Conservation (phyloP, 2,113 vertebrate species). For the Toxotes jaculatrix region DNA sequence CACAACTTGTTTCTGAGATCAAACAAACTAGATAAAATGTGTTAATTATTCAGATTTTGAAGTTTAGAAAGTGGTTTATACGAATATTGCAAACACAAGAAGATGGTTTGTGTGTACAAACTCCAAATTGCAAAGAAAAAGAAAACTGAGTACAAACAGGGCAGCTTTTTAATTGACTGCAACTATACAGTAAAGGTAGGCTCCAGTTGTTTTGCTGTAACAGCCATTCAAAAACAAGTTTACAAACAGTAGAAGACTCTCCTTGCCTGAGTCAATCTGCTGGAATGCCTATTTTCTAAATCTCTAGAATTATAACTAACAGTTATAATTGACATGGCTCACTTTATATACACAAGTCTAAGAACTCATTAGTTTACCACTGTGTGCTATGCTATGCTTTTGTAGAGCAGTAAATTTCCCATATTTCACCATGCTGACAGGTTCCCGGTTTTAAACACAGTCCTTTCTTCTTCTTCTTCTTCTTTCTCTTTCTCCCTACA, state of each 20-base stretch:
- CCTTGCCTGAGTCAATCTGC: background rate
- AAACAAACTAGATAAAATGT: too few relatives aligned
- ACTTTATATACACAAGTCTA: background rate
- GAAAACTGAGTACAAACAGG: background rate
- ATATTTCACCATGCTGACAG: constrained; percentile 7
- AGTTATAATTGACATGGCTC: too few relatives aligned
- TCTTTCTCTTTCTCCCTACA: background rate
- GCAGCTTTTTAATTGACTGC: background rate
- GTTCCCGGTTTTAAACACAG: background rate
- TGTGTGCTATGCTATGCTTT: background rate
- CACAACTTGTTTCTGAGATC: too few relatives aligned
- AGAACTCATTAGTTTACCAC: constrained; percentile 10
- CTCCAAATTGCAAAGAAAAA: background rate
- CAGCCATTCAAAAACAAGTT: background rate
- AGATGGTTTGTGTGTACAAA: background rate
- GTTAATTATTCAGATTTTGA: too few relatives aligned
- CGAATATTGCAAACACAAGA: background rate
- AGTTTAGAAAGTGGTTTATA: background rate
- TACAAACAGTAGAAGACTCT: too few relatives aligned
- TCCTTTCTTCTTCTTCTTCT: background rate
- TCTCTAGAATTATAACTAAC: background rate
- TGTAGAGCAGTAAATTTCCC: background rate
- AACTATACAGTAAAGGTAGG: background rate
- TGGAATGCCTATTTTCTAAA: background rate
- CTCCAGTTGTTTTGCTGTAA: background rate